Evolutionary conservation across 2,113 vertebrate genomes (phyloP).

Genomic region (Scortum barcoo): DNA sequence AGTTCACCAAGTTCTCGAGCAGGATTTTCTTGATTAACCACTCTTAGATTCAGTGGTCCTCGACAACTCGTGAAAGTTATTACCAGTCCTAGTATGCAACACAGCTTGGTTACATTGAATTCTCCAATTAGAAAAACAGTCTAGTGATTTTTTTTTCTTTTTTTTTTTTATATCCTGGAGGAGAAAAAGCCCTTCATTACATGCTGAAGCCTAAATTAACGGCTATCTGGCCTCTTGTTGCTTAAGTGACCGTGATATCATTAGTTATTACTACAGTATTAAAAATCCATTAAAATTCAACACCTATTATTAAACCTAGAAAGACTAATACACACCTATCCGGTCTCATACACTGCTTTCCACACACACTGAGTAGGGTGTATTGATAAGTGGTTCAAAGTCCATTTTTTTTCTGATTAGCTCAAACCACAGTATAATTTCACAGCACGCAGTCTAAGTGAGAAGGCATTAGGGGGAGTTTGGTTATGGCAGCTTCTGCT

Average conservation of each 20-base stretch:
- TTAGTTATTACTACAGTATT: slow-evolving; percentile 45
- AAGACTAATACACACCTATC: slow-evolving; percentile 16
- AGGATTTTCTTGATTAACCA: slow-evolving; percentile 15
- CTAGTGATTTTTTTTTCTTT: neutral
- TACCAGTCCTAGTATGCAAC: neutral
- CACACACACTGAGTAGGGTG: slow-evolving; percentile 15
- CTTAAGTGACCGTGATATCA: slow-evolving; percentile 5
- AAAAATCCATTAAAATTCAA: slow-evolving; percentile 71
- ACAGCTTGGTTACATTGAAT: neutral
- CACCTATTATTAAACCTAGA: slow-evolving; percentile 51
- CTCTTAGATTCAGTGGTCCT: neutral
- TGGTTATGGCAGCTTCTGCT: slow-evolving; percentile 47
- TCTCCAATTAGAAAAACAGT: slow-evolving; percentile 15
- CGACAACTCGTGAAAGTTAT: neutral
- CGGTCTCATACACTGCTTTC: slow-evolving; percentile 18
- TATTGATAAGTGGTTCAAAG: slow-evolving; percentile 26
- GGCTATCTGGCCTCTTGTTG: slow-evolving; percentile 24
- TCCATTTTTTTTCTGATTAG: neutral
- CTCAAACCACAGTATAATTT: slow-evolving; percentile 34
- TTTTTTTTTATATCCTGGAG: slow-evolving; percentile 4
- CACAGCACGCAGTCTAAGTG: slow-evolving; percentile 48
- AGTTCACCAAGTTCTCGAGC: slow-evolving; percentile 3
- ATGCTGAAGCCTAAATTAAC: slow-evolving; percentile 41
- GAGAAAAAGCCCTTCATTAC: slow-evolving; percentile 31
- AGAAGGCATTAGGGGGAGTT: slow-evolving; percentile 22